Evolutionary conservation across 2,797 vertebrate genomes (phyloP), one percentile per base, ranked within the genome.

Genomic region (Margarornis squamiger): DNA sequence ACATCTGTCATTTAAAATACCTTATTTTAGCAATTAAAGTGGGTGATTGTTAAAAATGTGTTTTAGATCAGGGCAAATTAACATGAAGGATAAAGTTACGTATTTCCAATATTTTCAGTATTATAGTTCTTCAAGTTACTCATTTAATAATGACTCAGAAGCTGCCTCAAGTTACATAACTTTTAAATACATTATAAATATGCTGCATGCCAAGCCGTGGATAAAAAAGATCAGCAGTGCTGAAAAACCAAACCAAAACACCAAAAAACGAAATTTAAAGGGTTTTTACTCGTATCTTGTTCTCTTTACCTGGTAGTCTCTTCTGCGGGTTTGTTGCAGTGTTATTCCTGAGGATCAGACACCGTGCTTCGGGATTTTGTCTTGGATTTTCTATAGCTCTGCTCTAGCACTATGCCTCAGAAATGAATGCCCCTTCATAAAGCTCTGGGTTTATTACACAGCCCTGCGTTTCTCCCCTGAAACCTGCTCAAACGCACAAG

Each of bases 11-110:
- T 90, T 96, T 80, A 68, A 90, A 93, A 94, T 86, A 93, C 62
- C 91, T 97, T 92, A 75, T 95, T 97, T 97, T 92, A 85, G 83
- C 96, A 97, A 96, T 97, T 95, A 82, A 94, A 87, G 45, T 85
- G 91, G 72, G 78, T 66, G 65, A 93, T 88, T 91, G 86, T 92
- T 93, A 46, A 38, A 92, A 71, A 91, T 75, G 3, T 84, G 58
- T 93, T 95, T 75, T 73, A 92, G 45, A 85, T 88, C 55, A 63
- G 39, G 90, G 52, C 57, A 94, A 91, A 88, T 94, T 76, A 94
- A 65, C 0, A 1, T 71, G 88, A 92, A 93, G 62, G 66, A 77
- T 96, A 93, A 92, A 91, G 66, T 52, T 90, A 6, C 36, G 10
- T 41, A 14, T 46, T 95, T 92, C 96, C 78, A 55, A 3, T 77